Percentiles rank a stretch among this genome's conserved stretches.
These are phyloP conservation scores for Brenthis hecate DNA, from an alignment of 2,888 invertebrate species.

Conservation along the genomic window DNA sequence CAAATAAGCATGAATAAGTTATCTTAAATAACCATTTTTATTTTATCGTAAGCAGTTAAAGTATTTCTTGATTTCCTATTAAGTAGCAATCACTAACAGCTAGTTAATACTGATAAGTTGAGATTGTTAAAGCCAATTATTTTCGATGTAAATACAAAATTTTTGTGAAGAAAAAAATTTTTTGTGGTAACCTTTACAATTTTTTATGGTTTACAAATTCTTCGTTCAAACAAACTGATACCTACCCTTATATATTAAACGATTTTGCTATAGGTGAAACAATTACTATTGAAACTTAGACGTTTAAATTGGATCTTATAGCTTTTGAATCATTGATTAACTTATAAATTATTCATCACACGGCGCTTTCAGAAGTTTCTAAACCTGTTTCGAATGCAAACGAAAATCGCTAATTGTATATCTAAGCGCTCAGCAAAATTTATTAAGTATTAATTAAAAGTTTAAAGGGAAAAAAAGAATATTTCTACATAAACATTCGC, in stretches of 20 bases:
- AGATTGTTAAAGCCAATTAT: too few relatives aligned
- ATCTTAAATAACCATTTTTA: background rate
- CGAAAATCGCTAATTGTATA: slow-evolving; percentile 20
- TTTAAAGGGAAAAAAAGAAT: background rate
- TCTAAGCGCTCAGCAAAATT: slow-evolving; percentile 28
- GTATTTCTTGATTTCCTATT: too few relatives aligned
- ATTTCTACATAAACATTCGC: slow-evolving; percentile 45
- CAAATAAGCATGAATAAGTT: background rate
- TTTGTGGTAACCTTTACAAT: too few relatives aligned
- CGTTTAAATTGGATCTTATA: slow-evolving; percentile 19
- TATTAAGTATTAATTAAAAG: slow-evolving; percentile 2
- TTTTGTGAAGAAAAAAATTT: too few relatives aligned
- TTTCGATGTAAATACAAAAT: too few relatives aligned
- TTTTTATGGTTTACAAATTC: background rate
- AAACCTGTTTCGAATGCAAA: slow-evolving; percentile 23
- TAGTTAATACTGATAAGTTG: too few relatives aligned
- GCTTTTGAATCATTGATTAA: slow-evolving; percentile 21
- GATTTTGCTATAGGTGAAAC: background rate
- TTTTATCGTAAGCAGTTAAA: too few relatives aligned
- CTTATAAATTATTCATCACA: slow-evolving; percentile 23
- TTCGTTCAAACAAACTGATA: background rate
- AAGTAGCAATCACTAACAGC: too few relatives aligned
- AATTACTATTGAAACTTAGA: slow-evolving; percentile 3
- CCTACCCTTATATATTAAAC: background rate
- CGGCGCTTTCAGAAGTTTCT: slow-evolving; percentile 20